phyloP scores from a whole-genome alignment of 2,113 vertebrate species.

The Pseudopodoces humilis region DNA sequence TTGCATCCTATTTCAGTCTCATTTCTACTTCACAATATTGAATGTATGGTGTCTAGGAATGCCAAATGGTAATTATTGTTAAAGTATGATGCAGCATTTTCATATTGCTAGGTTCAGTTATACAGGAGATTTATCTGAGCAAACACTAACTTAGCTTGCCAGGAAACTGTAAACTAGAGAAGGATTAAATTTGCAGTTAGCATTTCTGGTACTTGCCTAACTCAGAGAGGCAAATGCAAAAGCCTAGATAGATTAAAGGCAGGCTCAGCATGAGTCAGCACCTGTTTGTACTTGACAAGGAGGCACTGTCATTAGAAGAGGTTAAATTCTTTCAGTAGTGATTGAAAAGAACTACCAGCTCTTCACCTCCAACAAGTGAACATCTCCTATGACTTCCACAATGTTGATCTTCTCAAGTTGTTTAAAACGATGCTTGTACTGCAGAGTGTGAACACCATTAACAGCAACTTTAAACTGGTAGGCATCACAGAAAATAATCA shows the following conservation, averaged over 20 bases:
- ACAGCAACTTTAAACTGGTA: conserved; percentile 85
- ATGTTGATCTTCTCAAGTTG: conserved; percentile 77
- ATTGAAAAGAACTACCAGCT: conserved; percentile 69
- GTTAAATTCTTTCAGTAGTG: not conserved
- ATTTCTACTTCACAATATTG: not conserved
- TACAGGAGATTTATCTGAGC: not conserved
- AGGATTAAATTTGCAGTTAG: not conserved
- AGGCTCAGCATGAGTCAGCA: not conserved
- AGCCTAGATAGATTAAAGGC: not conserved
- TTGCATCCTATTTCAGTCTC: not conserved
- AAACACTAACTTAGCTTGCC: not conserved
- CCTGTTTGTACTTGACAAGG: not conserved
- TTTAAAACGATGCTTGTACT: conserved; percentile 88
- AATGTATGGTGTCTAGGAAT: not conserved
- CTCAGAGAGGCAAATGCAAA: not conserved
- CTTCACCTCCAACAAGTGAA: conserved; percentile 77
- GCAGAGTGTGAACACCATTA: conserved; percentile 85
- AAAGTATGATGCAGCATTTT: not conserved
- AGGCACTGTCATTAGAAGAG: not conserved
- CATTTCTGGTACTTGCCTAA: not conserved
- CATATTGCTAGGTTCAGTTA: not conserved
- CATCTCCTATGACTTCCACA: conserved; percentile 80
- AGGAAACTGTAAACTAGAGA: not conserved
- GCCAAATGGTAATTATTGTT: not conserved
- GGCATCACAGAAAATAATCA: conserved; percentile 84